phyloP scores from a whole-genome alignment of 2,113 vertebrate species.

The Phalacrocorax carbo region DNA sequence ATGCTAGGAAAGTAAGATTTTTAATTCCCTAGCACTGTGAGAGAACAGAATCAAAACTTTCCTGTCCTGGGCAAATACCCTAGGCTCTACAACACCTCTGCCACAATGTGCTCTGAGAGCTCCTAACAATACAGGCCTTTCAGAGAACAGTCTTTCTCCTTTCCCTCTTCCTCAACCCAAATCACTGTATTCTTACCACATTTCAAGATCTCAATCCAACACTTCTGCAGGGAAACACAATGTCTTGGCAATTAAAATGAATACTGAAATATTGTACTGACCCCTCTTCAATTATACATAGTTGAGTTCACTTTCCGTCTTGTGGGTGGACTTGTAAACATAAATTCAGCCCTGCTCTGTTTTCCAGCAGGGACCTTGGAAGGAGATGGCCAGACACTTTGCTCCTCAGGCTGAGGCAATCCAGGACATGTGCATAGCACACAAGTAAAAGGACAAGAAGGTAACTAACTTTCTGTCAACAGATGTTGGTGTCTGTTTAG shows the following conservation, averaged over 20 bases:
- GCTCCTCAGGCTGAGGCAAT: not conserved
- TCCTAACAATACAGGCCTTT: not conserved
- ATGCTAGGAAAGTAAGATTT: not conserved
- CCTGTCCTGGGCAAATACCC: not conserved
- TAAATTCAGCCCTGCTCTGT: not conserved
- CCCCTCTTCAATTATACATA: not conserved
- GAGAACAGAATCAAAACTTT: not conserved
- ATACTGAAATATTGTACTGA: not conserved
- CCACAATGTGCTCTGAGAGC: not conserved
- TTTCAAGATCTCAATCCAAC: not conserved
- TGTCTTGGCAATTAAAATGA: not conserved
- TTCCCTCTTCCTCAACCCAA: not conserved
- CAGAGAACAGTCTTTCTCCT: not conserved
- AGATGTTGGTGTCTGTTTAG: not conserved
- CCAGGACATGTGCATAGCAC: accelerated
- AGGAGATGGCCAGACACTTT: not conserved
- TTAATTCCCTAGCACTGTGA: not conserved
- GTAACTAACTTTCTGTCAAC: not conserved
- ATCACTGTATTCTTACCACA: not conserved
- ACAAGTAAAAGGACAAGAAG: not conserved
- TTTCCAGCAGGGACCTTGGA: not conserved
- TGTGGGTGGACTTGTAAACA: not conserved
- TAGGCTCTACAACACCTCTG: not conserved
- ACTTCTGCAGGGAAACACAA: not conserved
- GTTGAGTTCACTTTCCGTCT: not conserved